Base-by-base conservation (phyloP, 2,888 invertebrate genomes). In the Litoditis marina region DNA sequence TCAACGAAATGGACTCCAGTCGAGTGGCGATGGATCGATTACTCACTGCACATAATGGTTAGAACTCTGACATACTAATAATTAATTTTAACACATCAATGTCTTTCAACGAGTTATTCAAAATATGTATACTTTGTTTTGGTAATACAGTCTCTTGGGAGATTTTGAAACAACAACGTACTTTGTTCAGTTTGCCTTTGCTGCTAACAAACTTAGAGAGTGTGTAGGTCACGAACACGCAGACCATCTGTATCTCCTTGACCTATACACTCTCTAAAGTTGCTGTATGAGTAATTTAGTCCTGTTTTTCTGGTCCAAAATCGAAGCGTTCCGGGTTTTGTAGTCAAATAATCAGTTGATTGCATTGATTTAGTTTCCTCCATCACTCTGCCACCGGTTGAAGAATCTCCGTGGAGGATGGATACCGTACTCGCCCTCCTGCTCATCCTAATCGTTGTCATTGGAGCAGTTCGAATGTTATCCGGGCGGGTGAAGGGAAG, bases 1-100 rank as follows among this genome's bases (percentile, higher is more conserved):
- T 62, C 52, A 50, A 49, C 34, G 62, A 62, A 16, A 25, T 36
- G 7, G 62, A 62, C 51, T 57, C 62, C 3, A 62, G 57, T 51
- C 31, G 62, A 49, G 30, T 62, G 8, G 52, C 51, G 5, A 52
- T 42, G 8, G 57, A 31, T 25, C 25, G 50, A 50, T 22, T 50
- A 7, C 50, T 50, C 7, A n/a, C 28, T 7, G 28, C 61, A 22
- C 44, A 44, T 8, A 61, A 61, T 22, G n/a, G 61, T 61, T 11
- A 34, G 56, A 28, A 25, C 39, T n/a, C n/a, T n/a, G n/a, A n/a
- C n/a, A n/a, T n/a, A n/a, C n/a, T n/a, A n/a, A n/a, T n/a, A n/a
- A n/a, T n/a, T n/a, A n/a, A n/a, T n/a, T n/a, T n/a, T n/a, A n/a
- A n/a, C n/a, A n/a, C n/a, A n/a, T n/a, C n/a, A n/a, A n/a, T n/a